Evolutionary conservation across 2,888 invertebrate species (phyloP).

Genomic region (Entomobrya multifasciata): DNA sequence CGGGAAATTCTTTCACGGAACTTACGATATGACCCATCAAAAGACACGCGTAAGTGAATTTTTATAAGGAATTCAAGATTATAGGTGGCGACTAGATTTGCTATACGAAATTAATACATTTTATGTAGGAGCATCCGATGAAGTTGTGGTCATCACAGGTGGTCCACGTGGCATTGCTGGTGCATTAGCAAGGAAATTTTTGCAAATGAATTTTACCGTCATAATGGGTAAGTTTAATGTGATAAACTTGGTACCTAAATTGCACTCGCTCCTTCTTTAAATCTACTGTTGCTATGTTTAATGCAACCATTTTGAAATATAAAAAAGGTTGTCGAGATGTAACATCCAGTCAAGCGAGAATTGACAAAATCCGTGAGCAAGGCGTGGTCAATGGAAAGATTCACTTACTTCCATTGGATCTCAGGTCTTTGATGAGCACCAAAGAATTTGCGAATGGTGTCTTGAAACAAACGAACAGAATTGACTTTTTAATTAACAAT

Average conservation of each 20-base stretch:
- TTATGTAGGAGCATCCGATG: slow-evolving; percentile 84
- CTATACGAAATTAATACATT: background rate
- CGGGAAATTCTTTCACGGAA: slow-evolving; percentile 28
- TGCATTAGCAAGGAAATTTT: slow-evolving; percentile 88
- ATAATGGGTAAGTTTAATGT: slow-evolving; percentile 87
- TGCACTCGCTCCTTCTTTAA: background rate
- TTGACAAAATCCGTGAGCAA: slow-evolving; percentile 82
- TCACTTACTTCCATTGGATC: slow-evolving; percentile 52
- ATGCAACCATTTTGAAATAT: background rate
- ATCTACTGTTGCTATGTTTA: background rate
- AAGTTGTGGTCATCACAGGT: slow-evolving; percentile 91
- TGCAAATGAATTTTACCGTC: slow-evolving; percentile 89
- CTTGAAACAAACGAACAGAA: slow-evolving; percentile 84
- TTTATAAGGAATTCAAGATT: too few relatives aligned
- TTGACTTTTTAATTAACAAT: slow-evolving; percentile 91
- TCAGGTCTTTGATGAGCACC: slow-evolving; percentile 85
- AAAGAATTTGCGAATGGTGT: slow-evolving; percentile 87
- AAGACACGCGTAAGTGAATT: slow-evolving; percentile 38
- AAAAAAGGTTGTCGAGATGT: slow-evolving; percentile 87
- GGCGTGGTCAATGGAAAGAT: slow-evolving; percentile 84
- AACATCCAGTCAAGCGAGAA: slow-evolving; percentile 83
- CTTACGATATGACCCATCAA: slow-evolving; percentile 37
- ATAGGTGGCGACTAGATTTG: too few relatives aligned
- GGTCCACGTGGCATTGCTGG: slow-evolving; percentile 92
- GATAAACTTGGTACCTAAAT: too few relatives aligned